Evolutionary conservation across 2,113 vertebrate species (phyloP).

Genomic region (Tragulus kanchil): DNA sequence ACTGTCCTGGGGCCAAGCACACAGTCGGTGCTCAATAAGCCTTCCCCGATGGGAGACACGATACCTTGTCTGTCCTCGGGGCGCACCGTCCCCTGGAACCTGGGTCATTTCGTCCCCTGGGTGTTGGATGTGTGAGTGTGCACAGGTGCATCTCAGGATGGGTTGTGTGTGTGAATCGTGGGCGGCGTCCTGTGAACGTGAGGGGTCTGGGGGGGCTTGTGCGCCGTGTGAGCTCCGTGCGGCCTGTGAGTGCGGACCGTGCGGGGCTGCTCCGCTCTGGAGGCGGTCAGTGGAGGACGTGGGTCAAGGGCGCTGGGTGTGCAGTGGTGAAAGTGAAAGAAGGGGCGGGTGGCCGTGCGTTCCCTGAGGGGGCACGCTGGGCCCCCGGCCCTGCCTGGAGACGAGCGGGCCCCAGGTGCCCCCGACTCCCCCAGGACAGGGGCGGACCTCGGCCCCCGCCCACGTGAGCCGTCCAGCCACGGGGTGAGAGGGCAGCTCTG

Average conservation of each 20-base stretch:
- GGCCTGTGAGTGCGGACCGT: not conserved
- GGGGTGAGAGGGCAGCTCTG: too few relatives aligned
- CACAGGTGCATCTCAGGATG: not conserved
- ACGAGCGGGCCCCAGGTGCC: not conserved
- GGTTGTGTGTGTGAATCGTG: not conserved
- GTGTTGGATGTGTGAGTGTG: not conserved
- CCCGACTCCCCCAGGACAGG: not conserved
- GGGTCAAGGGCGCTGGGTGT: rapidly evolving
- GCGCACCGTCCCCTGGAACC: not conserved
- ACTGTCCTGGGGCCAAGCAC: not conserved
- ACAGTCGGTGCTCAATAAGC: not conserved
- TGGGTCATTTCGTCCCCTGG: not conserved
- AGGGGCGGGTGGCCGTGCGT: too few relatives aligned
- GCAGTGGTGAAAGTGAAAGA: not conserved
- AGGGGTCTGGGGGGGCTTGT: too few relatives aligned
- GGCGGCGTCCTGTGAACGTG: too few relatives aligned
- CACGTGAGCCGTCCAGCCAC: rapidly evolving
- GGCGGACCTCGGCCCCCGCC: not conserved
- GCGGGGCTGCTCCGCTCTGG: not conserved
- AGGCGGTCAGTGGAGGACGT: not conserved
- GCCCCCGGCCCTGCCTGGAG: too few relatives aligned
- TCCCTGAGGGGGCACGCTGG: not conserved
- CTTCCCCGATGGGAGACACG: not conserved
- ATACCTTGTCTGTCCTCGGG: not conserved
- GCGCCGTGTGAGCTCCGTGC: rapidly evolving